A percentile compares a stretch with the other conserved stretches of the same genome.
These are phyloP conservation scores for Strigamia maritima DNA, from an alignment of 2,888 invertebrate genomes.

Conservation along the genomic window DNA sequence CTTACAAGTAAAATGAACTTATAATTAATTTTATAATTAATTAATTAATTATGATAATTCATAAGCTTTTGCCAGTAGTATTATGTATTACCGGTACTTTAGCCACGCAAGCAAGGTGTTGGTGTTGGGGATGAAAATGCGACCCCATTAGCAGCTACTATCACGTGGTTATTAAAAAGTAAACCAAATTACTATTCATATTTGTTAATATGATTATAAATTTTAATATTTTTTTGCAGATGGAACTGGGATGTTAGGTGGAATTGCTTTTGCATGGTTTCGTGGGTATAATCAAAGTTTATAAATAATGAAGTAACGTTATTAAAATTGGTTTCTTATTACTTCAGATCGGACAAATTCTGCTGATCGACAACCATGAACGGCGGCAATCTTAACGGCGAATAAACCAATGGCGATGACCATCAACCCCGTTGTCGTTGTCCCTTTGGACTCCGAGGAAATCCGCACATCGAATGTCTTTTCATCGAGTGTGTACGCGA, in stretches of 20 bases:
- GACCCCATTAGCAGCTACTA: constrained; percentile 83
- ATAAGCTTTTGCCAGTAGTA: constrained; percentile 65
- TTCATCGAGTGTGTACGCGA: constrained; percentile 41
- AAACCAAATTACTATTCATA: constrained; percentile 40
- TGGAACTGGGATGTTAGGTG: constrained; percentile 58
- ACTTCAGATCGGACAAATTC: constrained; percentile 47
- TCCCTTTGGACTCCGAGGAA: constrained; percentile 69
- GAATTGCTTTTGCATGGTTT: constrained; percentile 59
- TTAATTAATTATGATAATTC: neutral
- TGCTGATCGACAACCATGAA: neutral
- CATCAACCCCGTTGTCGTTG: constrained; percentile 68
- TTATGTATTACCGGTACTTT: constrained; percentile 75
- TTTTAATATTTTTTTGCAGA: constrained; percentile 54
- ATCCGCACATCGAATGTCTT: constrained; percentile 56
- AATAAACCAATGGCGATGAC: constrained; percentile 55
- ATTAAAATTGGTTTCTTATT: neutral
- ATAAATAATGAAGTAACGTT: constrained; percentile 40
- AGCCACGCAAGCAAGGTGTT: constrained; percentile 90
- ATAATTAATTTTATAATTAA: neutral
- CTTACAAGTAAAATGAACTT: constrained; percentile 68
- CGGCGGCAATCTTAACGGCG: constrained; percentile 42
- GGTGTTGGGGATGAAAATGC: constrained; percentile 87
- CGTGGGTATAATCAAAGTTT: constrained; percentile 53
- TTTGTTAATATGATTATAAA: neutral
- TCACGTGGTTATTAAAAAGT: constrained; percentile 91